phyloP scores from a whole-genome alignment of 1,140 invertebrate genomes.

The Scaptomyza montana region DNA sequence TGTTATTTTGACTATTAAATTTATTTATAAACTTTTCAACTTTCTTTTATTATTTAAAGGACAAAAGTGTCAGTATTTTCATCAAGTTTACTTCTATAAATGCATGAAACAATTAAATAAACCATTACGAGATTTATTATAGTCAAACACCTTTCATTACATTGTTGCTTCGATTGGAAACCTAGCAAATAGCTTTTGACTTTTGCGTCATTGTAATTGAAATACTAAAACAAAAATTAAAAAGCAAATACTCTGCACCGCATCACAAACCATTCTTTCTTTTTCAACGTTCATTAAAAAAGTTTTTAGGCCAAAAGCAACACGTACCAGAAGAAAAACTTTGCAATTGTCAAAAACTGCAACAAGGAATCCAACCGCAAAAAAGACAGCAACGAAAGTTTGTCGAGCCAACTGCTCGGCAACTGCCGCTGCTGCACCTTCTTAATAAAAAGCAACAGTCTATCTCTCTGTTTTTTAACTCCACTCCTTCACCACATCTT shows the following conservation, averaged over 20 bases:
- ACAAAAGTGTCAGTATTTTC: too few species aligned
- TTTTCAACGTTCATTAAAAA: conserved; percentile 65
- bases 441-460: conserved; percentile 40
- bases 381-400: conserved; percentile 42
- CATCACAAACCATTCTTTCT: conserved; percentile 7
- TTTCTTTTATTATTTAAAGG: too few species aligned
- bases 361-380: conserved; percentile 66
- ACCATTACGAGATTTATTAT: too few species aligned
- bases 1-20: too few species aligned
- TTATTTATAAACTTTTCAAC: too few species aligned
- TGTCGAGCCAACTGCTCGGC: conserved; percentile 37
- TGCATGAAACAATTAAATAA: too few species aligned
- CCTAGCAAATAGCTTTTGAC: not conserved
- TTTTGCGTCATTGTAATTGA: conserved; percentile 17
- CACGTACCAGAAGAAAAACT: conserved; percentile 58
- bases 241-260: not conserved
- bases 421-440: conserved; percentile 37
- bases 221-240: conserved; percentile 4
- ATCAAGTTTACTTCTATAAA: too few species aligned
- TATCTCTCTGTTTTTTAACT: not conserved
- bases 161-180: not conserved
- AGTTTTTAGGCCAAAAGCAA: conserved; percentile 64
- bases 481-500: not conserved
- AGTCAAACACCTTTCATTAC: too few species aligned
- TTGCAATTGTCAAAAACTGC: conserved; percentile 74